Conservation (phyloP, 2,797 vertebrate species). For the Sebastes iracundus region DNA sequence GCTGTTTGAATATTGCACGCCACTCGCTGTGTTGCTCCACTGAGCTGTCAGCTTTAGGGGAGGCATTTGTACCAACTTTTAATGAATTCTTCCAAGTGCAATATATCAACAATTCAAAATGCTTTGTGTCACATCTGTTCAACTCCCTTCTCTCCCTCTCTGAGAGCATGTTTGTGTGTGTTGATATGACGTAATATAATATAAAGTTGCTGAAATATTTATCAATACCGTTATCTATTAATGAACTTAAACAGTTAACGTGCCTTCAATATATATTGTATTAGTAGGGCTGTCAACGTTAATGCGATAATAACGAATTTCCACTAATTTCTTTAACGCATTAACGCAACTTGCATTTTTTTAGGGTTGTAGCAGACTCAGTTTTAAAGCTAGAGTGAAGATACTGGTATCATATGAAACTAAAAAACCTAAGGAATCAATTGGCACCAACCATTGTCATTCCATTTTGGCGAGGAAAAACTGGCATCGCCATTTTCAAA, state of each 20-base stretch:
- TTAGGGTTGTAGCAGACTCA: too few species aligned
- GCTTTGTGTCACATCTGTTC: conserved; percentile 16
- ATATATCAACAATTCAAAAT: conserved; percentile 45
- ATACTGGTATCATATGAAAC: too few species aligned
- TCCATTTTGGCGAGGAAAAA: too few species aligned
- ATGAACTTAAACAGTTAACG: not conserved
- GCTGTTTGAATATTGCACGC: conserved; percentile 38
- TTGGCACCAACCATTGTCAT: too few species aligned
- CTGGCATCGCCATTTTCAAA: too few species aligned
- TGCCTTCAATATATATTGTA: too few species aligned
- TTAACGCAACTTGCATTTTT: too few species aligned
- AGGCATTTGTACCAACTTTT: conserved; percentile 48
- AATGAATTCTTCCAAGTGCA: conserved; percentile 51
- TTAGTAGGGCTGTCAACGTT: too few species aligned
- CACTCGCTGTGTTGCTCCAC: conserved; percentile 34
- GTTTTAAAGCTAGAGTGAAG: too few species aligned
- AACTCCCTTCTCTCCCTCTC: not conserved
- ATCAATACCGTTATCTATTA: not conserved
- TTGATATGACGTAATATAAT: not conserved
- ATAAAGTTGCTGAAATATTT: not conserved
- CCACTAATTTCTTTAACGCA: too few species aligned
- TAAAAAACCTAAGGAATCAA: too few species aligned
- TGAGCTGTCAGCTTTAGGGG: conserved; percentile 49
- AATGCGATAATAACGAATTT: too few species aligned
- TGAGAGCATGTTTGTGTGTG: not conserved